Percentiles rank a stretch among this genome's conserved stretches.
These are phyloP conservation scores for Plecotus auritus DNA, from an alignment of 2,113 vertebrate species.

Conservation along the genomic window DNA sequence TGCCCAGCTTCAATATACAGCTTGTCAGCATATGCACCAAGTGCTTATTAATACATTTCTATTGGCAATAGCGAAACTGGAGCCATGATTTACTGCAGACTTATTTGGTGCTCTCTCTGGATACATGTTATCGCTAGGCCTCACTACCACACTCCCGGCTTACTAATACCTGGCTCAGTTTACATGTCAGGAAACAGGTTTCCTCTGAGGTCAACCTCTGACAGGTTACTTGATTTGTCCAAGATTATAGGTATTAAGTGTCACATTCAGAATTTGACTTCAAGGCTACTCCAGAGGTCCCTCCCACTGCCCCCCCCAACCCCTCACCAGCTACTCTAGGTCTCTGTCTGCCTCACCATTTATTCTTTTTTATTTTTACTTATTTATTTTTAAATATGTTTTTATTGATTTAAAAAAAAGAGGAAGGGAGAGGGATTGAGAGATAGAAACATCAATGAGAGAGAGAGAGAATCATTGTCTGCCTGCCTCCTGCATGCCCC, in stretches of 20 bases:
- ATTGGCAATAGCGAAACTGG: background rate
- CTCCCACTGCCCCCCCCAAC: too few species aligned
- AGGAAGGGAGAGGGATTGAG: too few species aligned
- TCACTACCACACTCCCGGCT: fast-evolving
- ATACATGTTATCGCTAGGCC: fast-evolving
- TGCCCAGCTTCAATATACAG: background rate
- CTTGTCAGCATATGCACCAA: background rate
- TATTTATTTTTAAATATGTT: too few species aligned
- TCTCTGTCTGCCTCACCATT: fast-evolving
- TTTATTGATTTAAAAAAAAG: too few species aligned
- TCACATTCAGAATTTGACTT: background rate
- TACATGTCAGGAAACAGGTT: background rate
- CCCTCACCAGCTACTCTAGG: fast-evolving
- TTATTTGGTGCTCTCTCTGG: too few species aligned
- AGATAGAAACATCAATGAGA: too few species aligned
- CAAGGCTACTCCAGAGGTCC: background rate
- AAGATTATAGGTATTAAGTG: background rate
- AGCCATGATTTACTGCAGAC: background rate
- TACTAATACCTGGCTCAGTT: fast-evolving
- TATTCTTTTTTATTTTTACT: background rate
- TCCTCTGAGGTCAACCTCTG: background rate
- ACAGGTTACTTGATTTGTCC: background rate
- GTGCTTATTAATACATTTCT: background rate
- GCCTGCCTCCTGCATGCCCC: too few species aligned
- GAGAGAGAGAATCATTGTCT: too few species aligned